Base-by-base conservation (phyloP, 2,888 invertebrate genomes). In the Cantharis lateralis region DNA sequence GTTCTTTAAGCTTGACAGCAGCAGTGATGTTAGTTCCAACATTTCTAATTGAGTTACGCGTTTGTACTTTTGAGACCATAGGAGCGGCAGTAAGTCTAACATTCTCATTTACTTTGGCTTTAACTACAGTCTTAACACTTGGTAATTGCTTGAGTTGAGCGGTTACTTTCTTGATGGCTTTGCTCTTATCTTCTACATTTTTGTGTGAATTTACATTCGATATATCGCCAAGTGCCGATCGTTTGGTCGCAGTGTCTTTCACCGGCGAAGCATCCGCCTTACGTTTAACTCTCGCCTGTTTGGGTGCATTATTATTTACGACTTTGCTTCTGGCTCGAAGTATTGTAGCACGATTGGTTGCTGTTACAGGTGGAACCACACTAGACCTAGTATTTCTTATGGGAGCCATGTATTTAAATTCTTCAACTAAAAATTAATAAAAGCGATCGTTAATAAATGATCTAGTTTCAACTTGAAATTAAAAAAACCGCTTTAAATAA, bases 201-300 rank as follows among this genome's bases (percentile, higher is more conserved):
- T 80, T 82, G 11, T 81, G 78, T 74, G 85, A 85, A 11, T 96
- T 96, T 75, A 85, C 84, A 10, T 96, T 96, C 71, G 96, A 95
- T 81, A 96, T 92, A 87, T 97, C 96, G 78, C 95, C 95, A 85
- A 97, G 92, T 3, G 96, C 97, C 63, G 95, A 94, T 83, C 97
- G 90, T 87, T 96, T 96, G 5, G 93, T 91, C 71, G 91, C 91
- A 81, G 92, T 92, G 85, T 94, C 93, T 88, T 94, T 95, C 66
- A 93, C 85, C 4, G 95, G 95, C 75, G 95, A 95, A 80, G 92
- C 92, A 66, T 93, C 93, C 1, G 96, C 96, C 91, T 96, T 96
- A 85, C 96, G 91, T 87, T 96, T 96, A 71, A 91, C 90, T 86
- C 83, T 88, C 83, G 83, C 89, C 89, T 85, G 90, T 89, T 86